Percentiles rank a stretch among this genome's conserved stretches.
Evolutionary conservation across 53 echinoderm and acorn worm genomes (phyloP).

Genomic region (Echinometra lucunter): DNA sequence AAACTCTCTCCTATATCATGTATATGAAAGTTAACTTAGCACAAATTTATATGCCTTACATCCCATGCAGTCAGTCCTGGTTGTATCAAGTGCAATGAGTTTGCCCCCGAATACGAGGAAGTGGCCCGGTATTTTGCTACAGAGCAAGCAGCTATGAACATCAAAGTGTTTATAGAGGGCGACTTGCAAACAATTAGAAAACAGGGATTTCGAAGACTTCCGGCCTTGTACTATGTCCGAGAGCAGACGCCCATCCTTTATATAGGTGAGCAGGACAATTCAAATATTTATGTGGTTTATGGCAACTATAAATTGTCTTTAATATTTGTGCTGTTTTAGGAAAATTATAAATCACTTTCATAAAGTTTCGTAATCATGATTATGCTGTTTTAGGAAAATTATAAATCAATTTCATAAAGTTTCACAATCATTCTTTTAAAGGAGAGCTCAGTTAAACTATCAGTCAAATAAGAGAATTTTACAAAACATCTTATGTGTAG

Average conservation of each 20-base stretch:
- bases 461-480: too few species aligned
- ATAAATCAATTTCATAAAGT: too few species aligned
- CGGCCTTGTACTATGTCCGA: constrained; percentile 54
- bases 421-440: too few species aligned
- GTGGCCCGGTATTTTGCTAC: constrained; percentile 47
- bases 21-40: too few species aligned
- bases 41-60: too few species aligned
- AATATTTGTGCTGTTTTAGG: too few species aligned
- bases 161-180: constrained; percentile 39
- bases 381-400: too few species aligned
- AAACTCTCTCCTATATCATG: not conserved
- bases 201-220: constrained; percentile 56
- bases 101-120: constrained; percentile 57
- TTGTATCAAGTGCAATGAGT: constrained; percentile 63
- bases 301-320: too few species aligned
- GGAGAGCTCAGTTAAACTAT: too few species aligned
- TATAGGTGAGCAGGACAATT: constrained; percentile 21
- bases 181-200: constrained; percentile 34
- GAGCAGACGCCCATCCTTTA: constrained; percentile 52
- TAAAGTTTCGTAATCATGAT: too few species aligned
- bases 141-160: constrained; percentile 6
- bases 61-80: constrained; percentile 62
- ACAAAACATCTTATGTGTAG: too few species aligned
- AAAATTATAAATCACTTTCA: too few species aligned
- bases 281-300: not conserved